Evolutionary conservation across 2,113 vertebrate genomes (phyloP).

Genomic region (Gambusia affinis): DNA sequence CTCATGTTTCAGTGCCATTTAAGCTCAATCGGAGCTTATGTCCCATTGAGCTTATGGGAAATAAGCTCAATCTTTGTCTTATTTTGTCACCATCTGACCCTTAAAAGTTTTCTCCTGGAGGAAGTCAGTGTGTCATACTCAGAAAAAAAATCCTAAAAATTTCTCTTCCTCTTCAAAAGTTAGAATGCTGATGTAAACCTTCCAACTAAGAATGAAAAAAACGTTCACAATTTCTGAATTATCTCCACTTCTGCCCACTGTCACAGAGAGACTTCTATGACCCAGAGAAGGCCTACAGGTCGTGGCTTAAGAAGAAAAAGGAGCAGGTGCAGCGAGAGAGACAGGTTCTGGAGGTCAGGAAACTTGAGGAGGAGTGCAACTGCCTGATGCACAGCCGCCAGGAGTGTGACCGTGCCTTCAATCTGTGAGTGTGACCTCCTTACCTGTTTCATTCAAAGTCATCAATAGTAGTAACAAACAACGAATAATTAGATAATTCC

Average conservation of each 20-base stretch:
- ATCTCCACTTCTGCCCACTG: background rate
- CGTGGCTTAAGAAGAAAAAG: conserved; percentile 92
- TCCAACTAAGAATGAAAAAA: background rate
- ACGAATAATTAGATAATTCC: background rate
- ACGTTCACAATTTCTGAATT: background rate
- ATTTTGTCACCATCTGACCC: too few species aligned
- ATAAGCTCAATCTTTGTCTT: too few species aligned
- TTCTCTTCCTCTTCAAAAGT: background rate
- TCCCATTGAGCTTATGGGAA: too few species aligned
- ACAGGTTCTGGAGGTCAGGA: conserved; percentile 85
- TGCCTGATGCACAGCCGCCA: conserved; percentile 82
- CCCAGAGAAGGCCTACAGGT: conserved; percentile 85
- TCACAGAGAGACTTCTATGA: conserved; percentile 82
- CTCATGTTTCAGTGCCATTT: too few species aligned
- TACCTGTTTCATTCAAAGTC: background rate
- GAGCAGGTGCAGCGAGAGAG: conserved; percentile 87
- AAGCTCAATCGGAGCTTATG: too few species aligned
- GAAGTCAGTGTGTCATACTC: background rate
- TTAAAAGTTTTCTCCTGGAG: too few species aligned
- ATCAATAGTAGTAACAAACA: background rate
- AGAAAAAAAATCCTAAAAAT: background rate
- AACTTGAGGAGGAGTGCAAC: conserved; percentile 83
- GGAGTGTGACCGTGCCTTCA: conserved; percentile 90
- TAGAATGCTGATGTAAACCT: background rate
- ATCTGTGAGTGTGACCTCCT: conserved; percentile 78